Evolutionary conservation across 2,888 invertebrate genomes (phyloP).

Genomic region (Adineta ricciae): DNA sequence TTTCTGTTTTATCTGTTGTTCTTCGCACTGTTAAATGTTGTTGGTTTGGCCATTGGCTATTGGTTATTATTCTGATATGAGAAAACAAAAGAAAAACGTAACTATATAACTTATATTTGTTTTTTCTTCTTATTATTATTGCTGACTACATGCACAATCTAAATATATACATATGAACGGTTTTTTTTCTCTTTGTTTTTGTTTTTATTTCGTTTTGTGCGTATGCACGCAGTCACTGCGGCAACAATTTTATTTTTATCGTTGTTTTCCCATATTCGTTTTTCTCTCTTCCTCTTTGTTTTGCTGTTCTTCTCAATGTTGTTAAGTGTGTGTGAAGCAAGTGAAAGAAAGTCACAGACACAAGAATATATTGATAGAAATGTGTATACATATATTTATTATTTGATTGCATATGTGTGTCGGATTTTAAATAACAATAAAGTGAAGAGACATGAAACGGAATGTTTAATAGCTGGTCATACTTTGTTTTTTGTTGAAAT

Average conservation of each 20-base stretch:
- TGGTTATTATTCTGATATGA: constrained; percentile 6
- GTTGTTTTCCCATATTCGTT: neutral
- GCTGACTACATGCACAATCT: neutral
- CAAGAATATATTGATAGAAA: neutral
- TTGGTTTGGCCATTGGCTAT: neutral
- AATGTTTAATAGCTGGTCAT: no score
- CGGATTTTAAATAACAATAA: neutral
- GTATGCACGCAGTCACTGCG: neutral
- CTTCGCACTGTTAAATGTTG: constrained; percentile 9
- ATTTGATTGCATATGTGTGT: neutral
- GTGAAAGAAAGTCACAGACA: neutral
- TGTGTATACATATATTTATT: neutral
- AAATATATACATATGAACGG: neutral
- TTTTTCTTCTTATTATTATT: neutral
- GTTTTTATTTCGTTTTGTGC: neutral
- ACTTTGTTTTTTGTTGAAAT: neutral
- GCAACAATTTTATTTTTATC: neutral
- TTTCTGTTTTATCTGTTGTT: neutral
- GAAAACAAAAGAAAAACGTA: neutral
- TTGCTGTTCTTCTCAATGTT: neutral
- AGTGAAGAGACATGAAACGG: neutral
- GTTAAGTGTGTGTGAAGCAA: neutral
- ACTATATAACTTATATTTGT: neutral
- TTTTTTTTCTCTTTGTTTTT: no score
- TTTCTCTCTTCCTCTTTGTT: neutral